phyloP scores from a whole-genome alignment of 2,888 invertebrate species.

The Trisateles emortualis region DNA sequence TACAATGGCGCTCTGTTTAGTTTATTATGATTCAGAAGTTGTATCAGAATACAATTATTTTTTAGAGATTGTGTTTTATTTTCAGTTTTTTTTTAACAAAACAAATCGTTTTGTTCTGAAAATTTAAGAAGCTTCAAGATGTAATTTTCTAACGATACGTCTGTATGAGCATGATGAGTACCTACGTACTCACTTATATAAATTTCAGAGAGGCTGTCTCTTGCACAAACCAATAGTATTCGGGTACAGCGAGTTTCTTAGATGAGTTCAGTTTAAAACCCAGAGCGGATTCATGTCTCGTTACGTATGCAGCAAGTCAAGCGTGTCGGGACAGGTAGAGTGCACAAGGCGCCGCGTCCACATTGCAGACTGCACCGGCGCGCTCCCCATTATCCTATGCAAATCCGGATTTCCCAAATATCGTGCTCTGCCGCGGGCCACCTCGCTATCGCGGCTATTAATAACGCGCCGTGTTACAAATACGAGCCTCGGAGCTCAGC shows the following conservation, averaged over 20 bases:
- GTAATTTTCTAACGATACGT: too few species aligned
- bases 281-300: conserved; percentile 30
- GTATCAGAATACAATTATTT: too few species aligned
- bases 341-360: conserved; percentile 53
- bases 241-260: conserved; percentile 13
- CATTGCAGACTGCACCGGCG: conserved; percentile 61
- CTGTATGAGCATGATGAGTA: too few species aligned
- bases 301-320: conserved; percentile 54
- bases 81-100: too few species aligned
- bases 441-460: conserved; percentile 82
- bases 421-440: conserved; percentile 79
- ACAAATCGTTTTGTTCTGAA: too few species aligned
- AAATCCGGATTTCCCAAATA: conserved; percentile 85
- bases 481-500: conserved; percentile 70
- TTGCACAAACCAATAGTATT: background rate
- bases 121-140: too few species aligned
- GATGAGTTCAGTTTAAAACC: conserved; percentile 37
- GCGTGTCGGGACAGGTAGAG: conserved; percentile 43
- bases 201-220: background rate
- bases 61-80: too few species aligned
- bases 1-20: too few species aligned
- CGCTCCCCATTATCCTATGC: conserved; percentile 81
- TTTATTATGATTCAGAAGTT: too few species aligned
- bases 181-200: background rate
- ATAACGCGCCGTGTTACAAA: conserved; percentile 80